Evolutionary conservation across 2,113 vertebrate species (phyloP).

Genomic region (Dissostichus mawsoni): DNA sequence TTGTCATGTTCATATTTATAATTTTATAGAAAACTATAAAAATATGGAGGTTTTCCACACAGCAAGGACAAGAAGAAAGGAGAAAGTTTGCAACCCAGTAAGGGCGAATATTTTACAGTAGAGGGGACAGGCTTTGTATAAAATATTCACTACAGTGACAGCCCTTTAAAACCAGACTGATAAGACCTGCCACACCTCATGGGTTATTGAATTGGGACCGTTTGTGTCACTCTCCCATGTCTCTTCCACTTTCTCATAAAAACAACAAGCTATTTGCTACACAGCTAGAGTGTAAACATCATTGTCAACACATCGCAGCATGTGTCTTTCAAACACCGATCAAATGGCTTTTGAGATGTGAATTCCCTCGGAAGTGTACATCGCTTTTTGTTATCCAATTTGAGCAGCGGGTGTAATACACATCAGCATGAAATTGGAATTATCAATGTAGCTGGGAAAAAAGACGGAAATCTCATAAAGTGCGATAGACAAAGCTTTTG

Average conservation of each 20-base stretch:
- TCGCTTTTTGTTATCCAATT: conserved; percentile 66
- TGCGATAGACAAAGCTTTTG: conserved; percentile 27
- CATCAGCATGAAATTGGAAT: conserved; percentile 61
- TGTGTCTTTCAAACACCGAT: conserved; percentile 70
- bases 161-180: conserved; percentile 37
- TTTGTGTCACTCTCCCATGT: conserved; percentile 51
- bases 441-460: conserved; percentile 42
- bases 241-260: conserved; percentile 66
- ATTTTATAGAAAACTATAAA: neutral
- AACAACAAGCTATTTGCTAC: conserved; percentile 73
- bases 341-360: conserved; percentile 67
- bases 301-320: conserved; percentile 68
- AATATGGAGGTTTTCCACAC: neutral
- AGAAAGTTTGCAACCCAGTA: conserved; percentile 10
- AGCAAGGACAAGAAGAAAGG: conserved; percentile 1
- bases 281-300: conserved; percentile 70
- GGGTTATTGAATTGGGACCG: conserved; percentile 63
- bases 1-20: neutral
- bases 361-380: conserved; percentile 60
- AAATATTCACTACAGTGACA: conserved; percentile 43
- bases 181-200: conserved; percentile 34
- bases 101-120: conserved; percentile 27
- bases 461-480: conserved; percentile 27
- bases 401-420: conserved; percentile 48
- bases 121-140: neutral